Evolutionary conservation across 2,113 vertebrate genomes (phyloP).

Genomic region (Lophochroa leadbeateri): DNA sequence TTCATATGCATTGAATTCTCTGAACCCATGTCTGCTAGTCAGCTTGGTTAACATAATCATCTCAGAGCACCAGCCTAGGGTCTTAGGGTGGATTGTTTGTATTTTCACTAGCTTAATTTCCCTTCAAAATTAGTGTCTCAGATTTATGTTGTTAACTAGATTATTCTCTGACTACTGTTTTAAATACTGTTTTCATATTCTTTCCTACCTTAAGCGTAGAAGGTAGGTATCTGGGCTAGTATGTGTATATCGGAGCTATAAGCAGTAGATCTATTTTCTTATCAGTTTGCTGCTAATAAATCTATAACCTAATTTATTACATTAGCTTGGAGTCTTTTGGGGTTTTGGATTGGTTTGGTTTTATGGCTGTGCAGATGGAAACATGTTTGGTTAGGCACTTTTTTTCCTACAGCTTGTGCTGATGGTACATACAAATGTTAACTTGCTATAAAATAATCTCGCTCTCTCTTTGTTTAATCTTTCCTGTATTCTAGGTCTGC

Average conservation of each 20-base stretch:
- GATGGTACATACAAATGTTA: background rate
- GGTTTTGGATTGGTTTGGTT: background rate
- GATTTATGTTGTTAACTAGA: background rate
- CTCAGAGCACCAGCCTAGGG: background rate
- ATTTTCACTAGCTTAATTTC: background rate
- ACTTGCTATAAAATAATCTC: background rate
- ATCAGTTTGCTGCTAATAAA: background rate
- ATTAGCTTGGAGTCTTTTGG: background rate
- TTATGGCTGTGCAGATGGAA: background rate
- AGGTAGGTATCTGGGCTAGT: background rate
- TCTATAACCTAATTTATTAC: background rate
- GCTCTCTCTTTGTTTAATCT: background rate
- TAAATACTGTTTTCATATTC: background rate
- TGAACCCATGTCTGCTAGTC: background rate
- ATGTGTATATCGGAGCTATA: background rate
- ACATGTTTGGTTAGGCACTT: background rate
- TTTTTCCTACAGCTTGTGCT: background rate
- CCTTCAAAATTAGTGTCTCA: background rate
- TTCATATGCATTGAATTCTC: background rate
- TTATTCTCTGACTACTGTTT: background rate
- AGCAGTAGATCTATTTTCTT: background rate
- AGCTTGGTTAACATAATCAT: background rate
- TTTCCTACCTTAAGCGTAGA: background rate
- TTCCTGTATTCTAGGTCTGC: background rate
- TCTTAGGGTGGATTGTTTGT: background rate